Evolutionary conservation across 2,797 vertebrate species (phyloP), one percentile per base, ranked within the genome.

Genomic region (Morelia viridis): DNA sequence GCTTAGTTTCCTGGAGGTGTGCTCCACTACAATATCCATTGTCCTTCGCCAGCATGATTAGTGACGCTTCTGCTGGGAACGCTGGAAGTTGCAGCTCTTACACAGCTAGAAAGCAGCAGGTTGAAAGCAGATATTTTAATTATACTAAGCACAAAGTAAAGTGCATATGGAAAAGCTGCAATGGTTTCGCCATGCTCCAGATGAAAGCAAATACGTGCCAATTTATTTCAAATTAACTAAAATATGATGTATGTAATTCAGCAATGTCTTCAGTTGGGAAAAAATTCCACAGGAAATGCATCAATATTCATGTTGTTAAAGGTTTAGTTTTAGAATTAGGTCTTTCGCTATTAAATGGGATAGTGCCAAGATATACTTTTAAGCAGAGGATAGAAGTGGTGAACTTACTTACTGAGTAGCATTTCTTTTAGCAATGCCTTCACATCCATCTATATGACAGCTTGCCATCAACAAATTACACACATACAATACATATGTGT

Each of bases 231-330:
- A 65, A 80, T 80, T 61, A 85, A 24, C 22, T 68, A 90, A 90
- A 85, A 62, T 50, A 15, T 24, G 31, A 35, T 85, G 46, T 85
- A 53, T 57, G 15, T 88, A 92, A 93, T 8, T 0, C 89, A 31
- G 57, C 86, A 91, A 91, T 50, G 35, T 41, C 9, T 76, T 93
- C 60, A 89, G 90, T 53, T 19, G 8, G 58, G 13, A 68, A 71
- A 93, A 91, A 87, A 0, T 1, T 1, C 62, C 87, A 50, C 8
- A 91, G 93, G 61, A 26, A 46, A 92, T 2, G 65, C 56, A n/a
- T 31, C 92, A 85, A 24, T 28, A 24, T 4, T 90, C 60, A 90
- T 91, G 80, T 83, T 91, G 24, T 83, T 64, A 93, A 92, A 92
- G 86, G 64, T 7, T 94, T 85, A 4, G 68, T 95, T 93, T 88